Evolutionary conservation across 2,888 invertebrate species (phyloP), one percentile per base, ranked within the genome.

Genomic region (Polylopha cassiicola): DNA sequence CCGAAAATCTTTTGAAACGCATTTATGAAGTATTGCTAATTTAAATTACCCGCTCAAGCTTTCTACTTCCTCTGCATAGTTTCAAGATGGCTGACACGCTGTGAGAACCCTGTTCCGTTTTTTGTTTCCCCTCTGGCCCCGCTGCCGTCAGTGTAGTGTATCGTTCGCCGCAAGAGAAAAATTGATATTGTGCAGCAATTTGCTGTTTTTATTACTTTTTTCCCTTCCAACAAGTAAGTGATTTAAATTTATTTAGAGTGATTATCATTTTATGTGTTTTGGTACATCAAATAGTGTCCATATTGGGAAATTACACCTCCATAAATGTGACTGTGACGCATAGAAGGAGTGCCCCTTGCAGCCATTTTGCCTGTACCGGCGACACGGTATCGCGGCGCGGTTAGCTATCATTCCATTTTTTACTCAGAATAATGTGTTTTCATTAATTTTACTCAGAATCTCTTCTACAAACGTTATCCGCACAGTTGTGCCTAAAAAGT

Each of bases 311-410:
- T 57, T 51, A 51, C 57, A 57, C 64, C 57, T 53, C 62, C 59
- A 63, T 66, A 69, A 68, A 63, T 73, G 80, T 80, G 77, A 77
- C 67, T 86, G 86, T 88, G 88, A 88, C 88, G 88, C 88, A 88
- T 87, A 73, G 81, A 82, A 86, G 88, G 87, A 88, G 88, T 88
- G 88, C 78, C 87, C 74, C 68, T 78, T 64, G 72, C 73, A 86
- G 86, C 86, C 86, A 87, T 86, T 87, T 86, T 87, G 85, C 81
- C 65, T 65, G 71, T 73, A 62, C 85, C 86, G 86, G 86, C 85
- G 74, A 78, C 85, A 85, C 86, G 81, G 79, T 81, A 75, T 75
- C 67, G 66, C 73, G 68, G 80, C 71, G 84, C 68, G 80, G 75
- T 78, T 79, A 66, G 51, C 57, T 50, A 56, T 63, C 46, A 56